phyloP scores from a whole-genome alignment of 1,140 invertebrate species.

The Chymomyza costata region DNA sequence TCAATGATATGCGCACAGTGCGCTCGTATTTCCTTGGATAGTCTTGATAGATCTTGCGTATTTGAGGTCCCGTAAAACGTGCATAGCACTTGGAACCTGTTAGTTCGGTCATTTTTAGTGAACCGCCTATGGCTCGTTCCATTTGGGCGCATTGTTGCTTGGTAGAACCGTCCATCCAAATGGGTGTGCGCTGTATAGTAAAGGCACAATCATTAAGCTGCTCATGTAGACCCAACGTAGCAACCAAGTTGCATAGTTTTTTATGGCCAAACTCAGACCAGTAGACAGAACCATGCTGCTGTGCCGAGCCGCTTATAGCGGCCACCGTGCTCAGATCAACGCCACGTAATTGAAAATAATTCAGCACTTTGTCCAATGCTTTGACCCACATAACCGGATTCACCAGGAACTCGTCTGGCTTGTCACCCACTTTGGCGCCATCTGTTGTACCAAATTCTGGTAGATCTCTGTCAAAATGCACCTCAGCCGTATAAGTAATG shows the following conservation, averaged over 20 bases:
- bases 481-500: not conserved
- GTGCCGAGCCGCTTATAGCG: conserved; percentile 90
- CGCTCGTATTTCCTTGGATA: conserved; percentile 84
- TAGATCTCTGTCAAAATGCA: conserved; percentile 42
- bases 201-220: conserved; percentile 86
- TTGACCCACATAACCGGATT: conserved; percentile 96
- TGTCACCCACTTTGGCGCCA: not conserved
- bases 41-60: conserved; percentile 87
- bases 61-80: conserved; percentile 94
- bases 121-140: conserved; percentile 86
- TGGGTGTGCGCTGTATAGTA: conserved; percentile 85
- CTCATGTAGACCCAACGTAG: conserved; percentile 86
- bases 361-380: conserved; percentile 92
- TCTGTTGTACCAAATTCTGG: conserved; percentile 30
- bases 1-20: conserved; percentile 91
- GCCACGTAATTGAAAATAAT: conserved; percentile 85
- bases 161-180: conserved; percentile 97
- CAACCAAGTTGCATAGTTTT: conserved; percentile 81
- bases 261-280: conserved; percentile 87
- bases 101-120: conserved; percentile 85
- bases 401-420: conserved; percentile 75
- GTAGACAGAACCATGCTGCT: conserved; percentile 98
- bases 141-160: conserved; percentile 84
- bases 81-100: conserved; percentile 95
- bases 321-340: conserved; percentile 88